Evolutionary conservation across 23 tunicate species (phyloP).

Genomic region (Ascidia mentula): DNA sequence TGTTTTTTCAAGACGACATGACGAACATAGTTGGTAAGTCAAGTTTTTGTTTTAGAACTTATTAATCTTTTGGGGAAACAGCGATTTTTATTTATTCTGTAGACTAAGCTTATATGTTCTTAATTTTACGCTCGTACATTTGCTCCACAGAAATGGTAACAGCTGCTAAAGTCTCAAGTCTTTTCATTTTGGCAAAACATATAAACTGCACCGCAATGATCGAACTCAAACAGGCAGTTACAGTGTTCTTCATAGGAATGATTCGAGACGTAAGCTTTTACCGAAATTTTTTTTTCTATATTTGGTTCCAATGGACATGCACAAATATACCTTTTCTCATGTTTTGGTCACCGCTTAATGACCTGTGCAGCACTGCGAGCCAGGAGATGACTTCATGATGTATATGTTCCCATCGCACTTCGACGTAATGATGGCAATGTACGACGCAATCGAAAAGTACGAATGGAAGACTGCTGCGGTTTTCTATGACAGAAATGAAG

Average conservation of each 20-base stretch:
- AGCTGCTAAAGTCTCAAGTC: slow-evolving; percentile 53
- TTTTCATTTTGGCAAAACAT: slow-evolving; percentile 31
- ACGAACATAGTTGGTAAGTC: slow-evolving; percentile 61
- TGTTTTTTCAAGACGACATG: slow-evolving; percentile 43
- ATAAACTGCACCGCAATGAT: slow-evolving; percentile 68
- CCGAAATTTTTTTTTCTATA: too few species aligned
- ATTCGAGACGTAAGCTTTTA: slow-evolving; percentile 52
- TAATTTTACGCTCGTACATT: too few species aligned
- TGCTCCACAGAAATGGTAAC: slow-evolving; percentile 23
- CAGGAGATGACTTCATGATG: slow-evolving; percentile 49
- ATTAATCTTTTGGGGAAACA: neutral
- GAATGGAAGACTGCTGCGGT: slow-evolving; percentile 73
- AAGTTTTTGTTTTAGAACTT: too few species aligned
- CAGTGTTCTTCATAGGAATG: slow-evolving; percentile 58
- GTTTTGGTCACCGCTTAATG: too few species aligned
- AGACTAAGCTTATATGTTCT: neutral
- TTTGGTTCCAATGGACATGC: too few species aligned
- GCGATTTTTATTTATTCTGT: neutral
- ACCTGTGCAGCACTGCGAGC: slow-evolving; percentile 77
- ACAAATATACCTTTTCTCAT: too few species aligned
- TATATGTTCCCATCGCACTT: slow-evolving; percentile 66
- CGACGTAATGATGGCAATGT: slow-evolving; percentile 64
- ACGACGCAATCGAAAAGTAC: slow-evolving; percentile 47
- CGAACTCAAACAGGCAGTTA: slow-evolving; percentile 59
- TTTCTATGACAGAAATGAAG: slow-evolving; percentile 53